Base-by-base conservation (phyloP, 2,888 invertebrate species). In the Temnothorax rugatulus region DNA sequence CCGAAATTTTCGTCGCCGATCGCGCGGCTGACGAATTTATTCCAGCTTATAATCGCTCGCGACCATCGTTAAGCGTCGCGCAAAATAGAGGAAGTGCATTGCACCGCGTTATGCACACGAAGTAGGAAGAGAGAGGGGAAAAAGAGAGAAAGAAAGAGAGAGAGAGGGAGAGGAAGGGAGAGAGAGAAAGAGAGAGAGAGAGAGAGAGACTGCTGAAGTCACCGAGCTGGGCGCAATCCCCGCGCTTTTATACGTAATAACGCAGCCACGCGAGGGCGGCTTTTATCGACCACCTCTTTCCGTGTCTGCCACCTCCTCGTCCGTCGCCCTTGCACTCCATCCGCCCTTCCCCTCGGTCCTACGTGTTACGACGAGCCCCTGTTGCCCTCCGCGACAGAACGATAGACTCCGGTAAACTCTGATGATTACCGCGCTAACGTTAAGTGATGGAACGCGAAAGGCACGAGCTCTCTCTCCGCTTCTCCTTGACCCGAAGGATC, bases 241-340 rank as follows among this genome's bases (percentile, higher is more conserved):
- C 87, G 89, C 63, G 79, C 79, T 79, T 91, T 90, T 91, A 88
- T 91, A 90, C 88, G 90, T 89, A 89, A 90, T 90, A 91, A 90
- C 90, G 90, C 87, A 89, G 86, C 90, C 90, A 90, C 85, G 90
- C 90, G 88, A 88, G 91, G 87, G 84, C 68, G 85, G 90, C 87
- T 87, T 90, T 90, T 90, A 90, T 90, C 91, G 90, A 91, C 90
- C 90, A 90, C 66, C 87, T 84, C 90, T 86, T 85, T 73, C 76
- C 89, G 86, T 47, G 79, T 84, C 83, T 84, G 57, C 79, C 59
- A 25, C 44, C 84, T 85, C 84, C 81, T 86, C 82, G 79, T 76
- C 64, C 81, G 54, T 81, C 57, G 83, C 82, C 73, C 76, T 84
- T 66, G 50, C 57, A 57, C 69, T 68, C 83, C 83, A 29, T 63